phyloP scores from a whole-genome alignment of 2,797 vertebrate species.

The Gorsachius magnificus region DNA sequence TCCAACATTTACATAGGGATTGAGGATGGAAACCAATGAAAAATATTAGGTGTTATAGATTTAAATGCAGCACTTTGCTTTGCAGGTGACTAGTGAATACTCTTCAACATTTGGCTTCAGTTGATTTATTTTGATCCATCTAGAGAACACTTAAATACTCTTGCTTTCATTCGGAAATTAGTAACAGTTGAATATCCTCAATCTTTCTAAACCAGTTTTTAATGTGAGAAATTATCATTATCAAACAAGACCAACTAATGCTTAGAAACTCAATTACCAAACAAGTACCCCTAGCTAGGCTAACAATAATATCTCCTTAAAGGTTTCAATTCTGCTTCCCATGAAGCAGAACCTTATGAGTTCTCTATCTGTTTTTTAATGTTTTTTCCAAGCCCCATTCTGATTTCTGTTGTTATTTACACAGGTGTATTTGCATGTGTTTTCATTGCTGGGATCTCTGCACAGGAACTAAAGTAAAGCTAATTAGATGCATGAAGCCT shows the following conservation, averaged over 20 bases:
- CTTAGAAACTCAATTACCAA: constrained; percentile 39
- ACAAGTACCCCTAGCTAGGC: not conserved
- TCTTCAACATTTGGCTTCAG: not conserved
- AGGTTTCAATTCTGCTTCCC: not conserved
- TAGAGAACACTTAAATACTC: not conserved
- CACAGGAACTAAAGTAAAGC: not conserved
- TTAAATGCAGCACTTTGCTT: not conserved
- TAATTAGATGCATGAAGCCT: not conserved
- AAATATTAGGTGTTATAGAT: not conserved
- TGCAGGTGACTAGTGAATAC: not conserved
- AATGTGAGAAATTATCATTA: constrained; percentile 36
- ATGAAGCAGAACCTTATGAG: constrained; percentile 16
- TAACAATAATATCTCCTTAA: constrained; percentile 3
- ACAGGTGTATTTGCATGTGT: constrained; percentile 34
- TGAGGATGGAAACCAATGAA: not conserved
- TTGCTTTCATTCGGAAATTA: constrained; percentile 22
- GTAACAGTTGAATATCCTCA: not conserved
- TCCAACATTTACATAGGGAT: not conserved
- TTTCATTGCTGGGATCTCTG: constrained; percentile 7
- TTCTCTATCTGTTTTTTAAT: not conserved
- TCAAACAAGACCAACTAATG: not conserved
- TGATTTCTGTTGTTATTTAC: constrained; percentile 55
- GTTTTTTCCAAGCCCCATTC: not conserved
- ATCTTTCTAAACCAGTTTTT: not conserved
- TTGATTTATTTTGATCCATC: not conserved